Percentiles rank a stretch among this genome's conserved stretches.
phyloP scores from a whole-genome alignment of 2,113 vertebrate genomes.

The Barnardius zonarius region DNA sequence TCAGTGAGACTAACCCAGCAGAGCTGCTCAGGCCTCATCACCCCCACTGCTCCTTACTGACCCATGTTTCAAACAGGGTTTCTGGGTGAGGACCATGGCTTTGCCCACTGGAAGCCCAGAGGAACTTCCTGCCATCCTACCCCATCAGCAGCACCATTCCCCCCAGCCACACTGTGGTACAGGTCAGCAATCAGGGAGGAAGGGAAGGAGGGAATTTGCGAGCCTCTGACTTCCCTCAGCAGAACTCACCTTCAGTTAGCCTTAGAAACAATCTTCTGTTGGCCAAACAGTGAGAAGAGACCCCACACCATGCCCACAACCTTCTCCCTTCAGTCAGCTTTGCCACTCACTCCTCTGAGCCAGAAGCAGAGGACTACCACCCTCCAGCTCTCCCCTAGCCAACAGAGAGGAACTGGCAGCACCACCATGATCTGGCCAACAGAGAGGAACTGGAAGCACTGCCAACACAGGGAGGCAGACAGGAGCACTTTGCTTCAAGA shows the following conservation, averaged over 20 bases:
- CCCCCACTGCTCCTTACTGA: background rate
- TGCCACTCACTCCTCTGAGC: background rate
- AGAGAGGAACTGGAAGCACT: background rate
- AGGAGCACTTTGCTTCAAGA: background rate
- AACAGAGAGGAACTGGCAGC: background rate
- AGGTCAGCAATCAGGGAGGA: background rate
- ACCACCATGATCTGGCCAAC: background rate
- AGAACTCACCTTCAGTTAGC: background rate
- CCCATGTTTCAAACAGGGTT: background rate
- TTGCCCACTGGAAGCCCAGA: background rate
- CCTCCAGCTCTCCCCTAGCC: background rate
- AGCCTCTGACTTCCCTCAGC: background rate
- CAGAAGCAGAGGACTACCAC: background rate
- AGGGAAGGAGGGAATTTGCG: background rate
- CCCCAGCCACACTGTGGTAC: background rate
- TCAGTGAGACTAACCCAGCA: background rate
- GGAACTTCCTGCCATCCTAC: background rate
- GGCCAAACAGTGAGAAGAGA: background rate
- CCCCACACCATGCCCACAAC: background rate
- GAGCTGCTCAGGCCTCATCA: background rate
- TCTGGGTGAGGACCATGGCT: fast-evolving
- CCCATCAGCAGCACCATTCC: background rate
- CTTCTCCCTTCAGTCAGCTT: background rate
- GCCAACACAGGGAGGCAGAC: background rate
- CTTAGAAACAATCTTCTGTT: background rate